Percentiles rank a stretch among this genome's conserved stretches.
Evolutionary conservation across 2,113 vertebrate genomes (phyloP).

Genomic region (Passer domesticus): DNA sequence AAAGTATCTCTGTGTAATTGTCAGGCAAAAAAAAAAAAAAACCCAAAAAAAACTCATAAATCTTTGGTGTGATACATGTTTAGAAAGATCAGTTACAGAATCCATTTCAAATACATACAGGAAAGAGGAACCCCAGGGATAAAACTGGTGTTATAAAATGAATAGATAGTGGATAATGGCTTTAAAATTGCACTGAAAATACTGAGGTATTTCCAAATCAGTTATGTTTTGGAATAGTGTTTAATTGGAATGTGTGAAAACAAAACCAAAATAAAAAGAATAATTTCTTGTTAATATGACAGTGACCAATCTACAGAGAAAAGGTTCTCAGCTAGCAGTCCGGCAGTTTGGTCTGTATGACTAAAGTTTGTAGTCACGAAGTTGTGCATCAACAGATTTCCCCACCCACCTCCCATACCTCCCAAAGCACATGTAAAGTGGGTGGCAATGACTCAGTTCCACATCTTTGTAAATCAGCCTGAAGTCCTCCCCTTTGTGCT

Average conservation of each 20-base stretch:
- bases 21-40: not conserved
- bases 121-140: not conserved
- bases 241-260: not conserved
- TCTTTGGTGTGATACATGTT: not conserved
- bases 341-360: not conserved
- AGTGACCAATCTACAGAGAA: not conserved
- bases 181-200: not conserved
- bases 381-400: not conserved
- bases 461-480: not conserved
- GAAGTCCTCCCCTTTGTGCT: not conserved
- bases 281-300: fast-evolving
- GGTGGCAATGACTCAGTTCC: not conserved
- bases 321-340: not conserved
- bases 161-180: not conserved
- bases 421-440: not conserved
- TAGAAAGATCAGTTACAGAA: not conserved
- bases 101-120: not conserved
- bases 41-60: not conserved
- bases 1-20: not conserved
- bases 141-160: not conserved
- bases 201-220: not conserved
- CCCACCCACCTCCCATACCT: not conserved
- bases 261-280: not conserved
- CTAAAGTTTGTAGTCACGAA: not conserved
- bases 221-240: not conserved